Evolutionary conservation across 2,888 invertebrate species (phyloP).

Genomic region (Drosophila emarginata): DNA sequence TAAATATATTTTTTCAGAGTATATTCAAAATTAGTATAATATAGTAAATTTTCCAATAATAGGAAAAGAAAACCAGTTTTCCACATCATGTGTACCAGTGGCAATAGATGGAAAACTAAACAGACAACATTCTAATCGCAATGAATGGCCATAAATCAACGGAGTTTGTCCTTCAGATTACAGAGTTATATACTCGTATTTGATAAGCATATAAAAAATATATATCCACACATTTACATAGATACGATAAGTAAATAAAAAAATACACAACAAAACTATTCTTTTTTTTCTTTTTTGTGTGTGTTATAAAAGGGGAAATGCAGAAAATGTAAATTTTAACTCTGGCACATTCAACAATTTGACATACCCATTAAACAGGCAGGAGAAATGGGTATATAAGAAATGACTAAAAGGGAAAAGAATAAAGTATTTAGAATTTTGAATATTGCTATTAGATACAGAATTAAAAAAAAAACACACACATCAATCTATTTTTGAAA

Average conservation of each 20-base stretch:
- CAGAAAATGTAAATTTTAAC: slow-evolving; percentile 5
- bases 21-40: background rate
- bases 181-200: background rate
- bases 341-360: slow-evolving; percentile 1
- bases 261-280: background rate
- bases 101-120: background rate
- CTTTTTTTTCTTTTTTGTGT: background rate
- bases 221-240: background rate
- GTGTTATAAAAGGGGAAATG: background rate
- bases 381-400: background rate
- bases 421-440: too few relatives aligned
- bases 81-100: background rate
- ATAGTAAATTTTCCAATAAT: background rate
- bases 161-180: slow-evolving; percentile 5
- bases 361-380: background rate
- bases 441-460: too few relatives aligned
- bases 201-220: slow-evolving; percentile 8
- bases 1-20: background rate
- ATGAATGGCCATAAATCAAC: slow-evolving; percentile 3
- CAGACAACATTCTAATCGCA: background rate
- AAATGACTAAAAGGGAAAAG: background rate
- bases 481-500: too few relatives aligned
- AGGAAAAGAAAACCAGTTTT: background rate
- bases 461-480: too few relatives aligned
- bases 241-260: slow-evolving; percentile 5